These are phyloP conservation scores for Alexandromys fortis DNA, from an alignment of 2,113 vertebrate genomes.

Conservation along the genomic window DNA sequence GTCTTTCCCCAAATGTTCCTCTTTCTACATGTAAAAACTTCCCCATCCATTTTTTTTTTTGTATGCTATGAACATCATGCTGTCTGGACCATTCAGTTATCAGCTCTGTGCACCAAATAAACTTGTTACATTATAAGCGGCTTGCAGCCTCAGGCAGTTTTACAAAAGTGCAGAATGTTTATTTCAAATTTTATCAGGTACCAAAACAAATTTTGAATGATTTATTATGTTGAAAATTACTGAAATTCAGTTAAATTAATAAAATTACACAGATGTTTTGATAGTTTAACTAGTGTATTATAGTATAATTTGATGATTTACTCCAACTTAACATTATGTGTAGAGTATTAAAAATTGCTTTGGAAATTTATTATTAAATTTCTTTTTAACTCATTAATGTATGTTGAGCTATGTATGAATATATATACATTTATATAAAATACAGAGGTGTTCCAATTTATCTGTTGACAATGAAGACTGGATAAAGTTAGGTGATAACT, in stretches of 20 bases:
- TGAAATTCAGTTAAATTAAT: slow-evolving; percentile 45
- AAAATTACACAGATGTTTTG: slow-evolving; percentile 4
- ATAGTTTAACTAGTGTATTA: slow-evolving; percentile 2
- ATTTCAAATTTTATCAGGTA: slow-evolving; percentile 23
- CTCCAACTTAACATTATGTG: background rate
- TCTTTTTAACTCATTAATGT: background rate
- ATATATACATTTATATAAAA: background rate
- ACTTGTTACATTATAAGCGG: background rate
- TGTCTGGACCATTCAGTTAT: background rate
- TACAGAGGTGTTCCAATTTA: background rate
- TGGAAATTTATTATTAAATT: background rate
- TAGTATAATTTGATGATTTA: slow-evolving; percentile 22
- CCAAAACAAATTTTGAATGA: background rate
- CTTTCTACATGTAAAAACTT: background rate
- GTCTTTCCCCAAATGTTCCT: background rate
- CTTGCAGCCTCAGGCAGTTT: background rate
- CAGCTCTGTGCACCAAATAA: background rate
- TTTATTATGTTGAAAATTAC: slow-evolving; percentile 17
- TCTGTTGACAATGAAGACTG: background rate
- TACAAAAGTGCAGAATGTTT: background rate
- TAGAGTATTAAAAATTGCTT: background rate
- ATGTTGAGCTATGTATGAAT: background rate
- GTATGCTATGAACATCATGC: background rate
- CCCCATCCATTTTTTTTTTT: background rate
- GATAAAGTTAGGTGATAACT: background rate